Evolutionary conservation across 2,113 vertebrate species (phyloP), one percentile per base, ranked within the genome.

Genomic region (Lophius piscatorius): DNA sequence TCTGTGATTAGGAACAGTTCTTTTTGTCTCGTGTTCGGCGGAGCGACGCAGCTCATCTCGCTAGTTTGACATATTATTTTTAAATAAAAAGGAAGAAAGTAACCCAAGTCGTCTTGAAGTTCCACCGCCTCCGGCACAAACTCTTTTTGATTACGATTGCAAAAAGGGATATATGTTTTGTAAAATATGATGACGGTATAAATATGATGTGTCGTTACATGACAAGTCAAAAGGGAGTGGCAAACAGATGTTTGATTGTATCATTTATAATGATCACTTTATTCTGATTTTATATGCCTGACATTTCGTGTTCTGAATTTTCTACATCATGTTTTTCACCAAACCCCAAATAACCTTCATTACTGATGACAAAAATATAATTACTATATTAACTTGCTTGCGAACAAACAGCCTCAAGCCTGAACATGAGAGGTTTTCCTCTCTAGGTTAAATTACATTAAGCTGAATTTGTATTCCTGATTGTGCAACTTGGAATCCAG

Each of bases 81-180:
- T 44, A 70, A 63, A 35, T 35, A 48, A 26, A 63, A 69, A 63
- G 3, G 58, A 38, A 2, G 26, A 48, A 60, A 34, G 38, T 9
- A 29, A 52, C 14, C 38, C 23, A 14, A 49, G 40, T 57, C 13
- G 11, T 40, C 22, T 39, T 9, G 1, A 12, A 33, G 9, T 55
- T 34, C 29, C 31, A 46, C 12, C 14, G 49, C 9, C 24, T 61
- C 18, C 28, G n/a, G 3, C 26, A 36, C 21, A 52, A 18, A 40
- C 7, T 14, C 33, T 39, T 64, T 49, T 47, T 34, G 26, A 5
- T 23, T 9, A 1, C 26, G 33, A n/a, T n/a, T n/a, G n/a, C n/a
- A n/a, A n/a, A 46, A 3, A 48, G 16, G 29, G 16, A 39, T 28
- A 55, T 42, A 35, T 11, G 29, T 13, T 18, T 11, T 3, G 56